A percentile compares a stretch with the other conserved stretches of the same genome.
Conservation (phyloP, 2,113 vertebrate genomes). For the Corythoichthys haematopterus region DNA sequence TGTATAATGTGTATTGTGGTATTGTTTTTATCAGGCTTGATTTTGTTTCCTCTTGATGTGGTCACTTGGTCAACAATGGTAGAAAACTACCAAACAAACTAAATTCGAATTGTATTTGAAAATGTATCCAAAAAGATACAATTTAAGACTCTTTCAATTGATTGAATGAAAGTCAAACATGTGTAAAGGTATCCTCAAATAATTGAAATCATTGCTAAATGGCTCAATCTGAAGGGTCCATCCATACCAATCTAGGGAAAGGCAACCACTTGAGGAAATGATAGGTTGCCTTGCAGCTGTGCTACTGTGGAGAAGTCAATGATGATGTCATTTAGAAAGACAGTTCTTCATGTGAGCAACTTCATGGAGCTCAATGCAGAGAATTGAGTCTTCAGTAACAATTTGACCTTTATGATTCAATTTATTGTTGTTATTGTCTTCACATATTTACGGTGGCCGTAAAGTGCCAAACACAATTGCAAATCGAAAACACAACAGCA, state of each 20-base stretch:
- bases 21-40: slow-evolving; percentile 11
- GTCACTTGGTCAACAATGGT: background rate
- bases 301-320: background rate
- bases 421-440: background rate
- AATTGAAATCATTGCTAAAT: background rate
- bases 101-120: too few species aligned
- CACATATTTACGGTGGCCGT: background rate
- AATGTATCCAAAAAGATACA: background rate
- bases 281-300: background rate
- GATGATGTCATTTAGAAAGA: background rate
- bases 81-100: background rate
- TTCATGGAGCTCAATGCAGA: background rate
- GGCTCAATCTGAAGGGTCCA: background rate
- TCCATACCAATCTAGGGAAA: background rate
- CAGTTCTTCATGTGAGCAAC: background rate
- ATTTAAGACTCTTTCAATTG: background rate
- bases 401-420: background rate
- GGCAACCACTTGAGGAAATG: slow-evolving; percentile 1
- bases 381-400: background rate
- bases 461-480: too few species aligned
- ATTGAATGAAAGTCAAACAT: background rate
- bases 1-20: slow-evolving; percentile 11
- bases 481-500: too few species aligned
- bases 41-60: background rate
- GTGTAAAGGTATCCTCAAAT: background rate